Percentiles rank a stretch among this genome's conserved stretches.
phyloP scores from a whole-genome alignment of 2,797 vertebrate genomes.

The Synaphobranchus kaupii region DNA sequence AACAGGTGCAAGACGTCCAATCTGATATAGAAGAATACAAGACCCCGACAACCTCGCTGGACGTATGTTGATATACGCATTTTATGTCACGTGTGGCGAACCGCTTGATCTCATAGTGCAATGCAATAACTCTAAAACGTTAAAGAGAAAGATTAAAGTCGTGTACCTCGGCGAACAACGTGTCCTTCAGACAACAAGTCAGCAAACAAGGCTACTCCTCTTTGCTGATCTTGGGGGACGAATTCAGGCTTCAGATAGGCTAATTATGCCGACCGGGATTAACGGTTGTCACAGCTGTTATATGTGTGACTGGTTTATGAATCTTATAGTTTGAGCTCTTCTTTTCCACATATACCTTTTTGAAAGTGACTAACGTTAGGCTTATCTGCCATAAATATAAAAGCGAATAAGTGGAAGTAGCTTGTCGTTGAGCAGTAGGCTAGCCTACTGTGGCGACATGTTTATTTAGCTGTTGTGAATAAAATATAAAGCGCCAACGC shows the following conservation, averaged over 20 bases:
- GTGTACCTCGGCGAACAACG: background rate
- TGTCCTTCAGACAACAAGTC: background rate
- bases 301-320: background rate
- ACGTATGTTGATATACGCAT: background rate
- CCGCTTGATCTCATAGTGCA: background rate
- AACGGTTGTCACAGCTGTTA: background rate
- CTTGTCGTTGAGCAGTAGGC: background rate
- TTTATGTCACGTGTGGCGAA: background rate
- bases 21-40: background rate
- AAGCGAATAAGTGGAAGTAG: background rate
- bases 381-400: background rate
- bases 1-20: conserved; percentile 23
- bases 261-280: background rate
- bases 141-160: background rate
- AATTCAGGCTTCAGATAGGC: background rate
- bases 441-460: background rate
- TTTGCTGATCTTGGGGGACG: background rate
- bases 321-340: background rate
- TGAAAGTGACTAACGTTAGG: background rate
- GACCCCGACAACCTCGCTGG: background rate
- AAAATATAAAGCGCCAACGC: background rate
- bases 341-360: background rate
- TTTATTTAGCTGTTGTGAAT: background rate
- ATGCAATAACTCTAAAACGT: background rate
- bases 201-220: no score